Evolutionary conservation across 1,140 invertebrate genomes (phyloP), one percentile per base, ranked within the genome.

Genomic region (Kradibia gibbosae): DNA sequence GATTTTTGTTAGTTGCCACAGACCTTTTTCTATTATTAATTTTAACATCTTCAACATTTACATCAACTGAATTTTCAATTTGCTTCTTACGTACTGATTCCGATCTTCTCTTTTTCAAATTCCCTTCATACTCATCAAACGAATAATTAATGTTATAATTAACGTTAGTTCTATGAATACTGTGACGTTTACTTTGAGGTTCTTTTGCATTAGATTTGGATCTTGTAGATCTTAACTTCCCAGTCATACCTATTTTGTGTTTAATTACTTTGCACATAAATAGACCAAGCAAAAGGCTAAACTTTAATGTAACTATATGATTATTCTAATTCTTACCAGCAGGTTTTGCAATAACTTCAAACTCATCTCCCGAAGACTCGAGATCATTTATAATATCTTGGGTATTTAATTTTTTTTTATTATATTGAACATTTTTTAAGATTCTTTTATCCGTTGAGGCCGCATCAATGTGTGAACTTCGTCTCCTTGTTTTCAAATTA

Each of bases 241-340:
- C 13, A 39, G 7, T 25, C 0, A 15, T 28, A 76, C 39, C 55
- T 76, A 45, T 45, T 62, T 76, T 45, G 45, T 60, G 13, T 39
- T 76, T 7, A 76, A 62, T 31, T 28, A 62, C n/a, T 76, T 62
- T 62, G n/a, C 45, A 76, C n/a, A 15, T 62, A 5, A 42, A 20
- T 62, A 36, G 31, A 57, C 20, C 31, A 36, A 20, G 31, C 53
- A 74, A n/a, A 36, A 31, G 22, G 7, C 10, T 55, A 55, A 74
- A 57, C 25, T 57, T 74, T 57, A 74, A 39, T 25, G 34, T 45
- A 34, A 62, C 62, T 28, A n/a, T 11, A 15, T 42, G 8, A 28
- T 76, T 62, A 45, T 25, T 60, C 45, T 76, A 7, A 45, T 76
- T 60, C 74, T 76, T 76, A 76, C 74, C 74, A 45, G 20, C 7